phyloP scores from a whole-genome alignment of 2,888 invertebrate species.

The Neria commutata region DNA sequence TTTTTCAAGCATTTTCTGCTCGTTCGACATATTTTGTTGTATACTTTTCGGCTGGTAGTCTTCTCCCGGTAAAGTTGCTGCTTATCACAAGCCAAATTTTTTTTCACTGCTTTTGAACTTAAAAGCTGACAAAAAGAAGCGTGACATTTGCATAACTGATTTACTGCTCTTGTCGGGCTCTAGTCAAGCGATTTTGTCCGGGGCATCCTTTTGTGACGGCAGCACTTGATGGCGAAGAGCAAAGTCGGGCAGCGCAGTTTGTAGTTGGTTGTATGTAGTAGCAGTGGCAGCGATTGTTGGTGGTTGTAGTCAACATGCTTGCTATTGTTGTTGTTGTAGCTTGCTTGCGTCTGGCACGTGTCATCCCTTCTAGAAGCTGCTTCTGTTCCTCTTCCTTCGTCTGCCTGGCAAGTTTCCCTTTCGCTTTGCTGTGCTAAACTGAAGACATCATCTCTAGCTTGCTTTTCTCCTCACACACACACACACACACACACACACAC shows the following conservation, averaged over 20 bases:
- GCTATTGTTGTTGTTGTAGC: conserved; percentile 3
- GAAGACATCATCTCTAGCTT: no score
- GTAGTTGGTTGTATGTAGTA: no score
- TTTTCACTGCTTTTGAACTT: neutral
- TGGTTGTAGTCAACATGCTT: neutral
- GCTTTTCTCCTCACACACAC: no score
- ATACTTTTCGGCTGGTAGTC: no score
- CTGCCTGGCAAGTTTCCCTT: conserved; percentile 14
- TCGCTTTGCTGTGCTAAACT: no score
- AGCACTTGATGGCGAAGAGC: no score
- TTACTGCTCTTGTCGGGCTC: conserved; percentile 19
- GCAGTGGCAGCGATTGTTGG: neutral
- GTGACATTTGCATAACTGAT: conserved; percentile 28
- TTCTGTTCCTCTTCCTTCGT: conserved; percentile 9
- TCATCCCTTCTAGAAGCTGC: conserved; percentile 1
- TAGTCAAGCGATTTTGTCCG: neutral
- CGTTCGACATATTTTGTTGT: no score
- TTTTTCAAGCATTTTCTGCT: no score
- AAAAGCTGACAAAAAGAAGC: neutral
- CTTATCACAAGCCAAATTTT: no score
- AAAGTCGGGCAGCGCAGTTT: no score
- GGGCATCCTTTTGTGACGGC: neutral
- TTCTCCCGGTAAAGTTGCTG: no score
- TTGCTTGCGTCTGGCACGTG: conserved; percentile 12
- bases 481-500: no score